phyloP scores from a whole-genome alignment of 1,140 invertebrate species.

The Leucophenga varia region DNA sequence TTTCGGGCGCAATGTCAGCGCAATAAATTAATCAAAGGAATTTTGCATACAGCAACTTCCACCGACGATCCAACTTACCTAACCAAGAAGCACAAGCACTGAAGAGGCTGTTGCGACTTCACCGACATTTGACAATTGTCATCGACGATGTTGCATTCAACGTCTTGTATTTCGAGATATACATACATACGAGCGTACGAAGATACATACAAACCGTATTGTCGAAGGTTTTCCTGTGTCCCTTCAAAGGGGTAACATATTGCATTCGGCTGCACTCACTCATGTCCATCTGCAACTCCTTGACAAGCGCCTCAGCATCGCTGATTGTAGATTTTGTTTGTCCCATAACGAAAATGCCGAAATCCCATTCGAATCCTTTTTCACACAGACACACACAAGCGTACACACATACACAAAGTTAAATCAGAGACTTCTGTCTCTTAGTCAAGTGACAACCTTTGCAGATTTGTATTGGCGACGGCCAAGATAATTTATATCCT shows the following conservation, averaged over 20 bases:
- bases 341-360: slow-evolving; percentile 7
- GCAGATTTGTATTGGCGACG: slow-evolving; percentile 43
- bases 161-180: too few relatives aligned
- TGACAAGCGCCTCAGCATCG: slow-evolving; percentile 16
- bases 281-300: slow-evolving; percentile 21
- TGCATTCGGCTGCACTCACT: slow-evolving; percentile 4
- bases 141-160: not conserved
- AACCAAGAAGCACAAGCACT: too few relatives aligned
- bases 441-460: slow-evolving; percentile 29
- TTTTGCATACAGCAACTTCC: not conserved
- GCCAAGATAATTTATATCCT: slow-evolving; percentile 49
- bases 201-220: too few relatives aligned
- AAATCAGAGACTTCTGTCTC: not conserved
- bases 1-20: slow-evolving; percentile 6
- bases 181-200: too few relatives aligned
- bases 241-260: too few relatives aligned
- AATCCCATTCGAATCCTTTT: slow-evolving; percentile 18
- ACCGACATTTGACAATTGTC: slow-evolving; percentile 25
- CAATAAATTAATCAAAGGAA: not conserved
- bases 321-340: slow-evolving; percentile 1
- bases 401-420: slow-evolving; percentile 3
- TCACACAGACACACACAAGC: slow-evolving; percentile 26
- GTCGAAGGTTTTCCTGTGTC: too few relatives aligned
- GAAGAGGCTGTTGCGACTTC: too few relatives aligned
- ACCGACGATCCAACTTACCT: slow-evolving; percentile 8